Percentiles rank a stretch among this genome's conserved stretches.
These are phyloP conservation scores for Strigamia maritima DNA, from an alignment of 2,888 invertebrate genomes.

Conservation along the genomic window DNA sequence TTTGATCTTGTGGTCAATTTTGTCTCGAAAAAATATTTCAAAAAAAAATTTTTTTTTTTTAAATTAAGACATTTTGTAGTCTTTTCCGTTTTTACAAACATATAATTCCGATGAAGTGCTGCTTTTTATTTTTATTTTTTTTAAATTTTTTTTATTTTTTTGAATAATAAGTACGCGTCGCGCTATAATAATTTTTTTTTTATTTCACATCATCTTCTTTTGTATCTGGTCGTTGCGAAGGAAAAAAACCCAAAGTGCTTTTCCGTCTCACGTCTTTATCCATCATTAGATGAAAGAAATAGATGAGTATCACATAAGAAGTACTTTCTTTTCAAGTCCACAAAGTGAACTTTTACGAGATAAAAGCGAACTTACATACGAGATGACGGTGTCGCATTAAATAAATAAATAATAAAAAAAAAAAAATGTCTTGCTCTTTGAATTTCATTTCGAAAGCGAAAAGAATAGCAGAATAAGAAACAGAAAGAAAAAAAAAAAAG, in stretches of 20 bases:
- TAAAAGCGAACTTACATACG: conserved; percentile 17
- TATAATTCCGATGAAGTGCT: not conserved
- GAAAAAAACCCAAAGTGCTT: conserved; percentile 2
- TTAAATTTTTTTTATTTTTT: not conserved
- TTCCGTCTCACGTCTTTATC: conserved; percentile 26
- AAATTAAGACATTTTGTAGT: conserved; percentile 11
- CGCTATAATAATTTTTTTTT: not conserved
- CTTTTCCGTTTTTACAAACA: not conserved
- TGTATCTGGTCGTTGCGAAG: conserved; percentile 2
- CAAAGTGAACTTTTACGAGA: conserved; percentile 26
- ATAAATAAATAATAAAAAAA: conserved; percentile 21
- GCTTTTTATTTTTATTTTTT: not conserved
- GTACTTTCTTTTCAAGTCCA: conserved; percentile 23
- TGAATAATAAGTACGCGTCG: not conserved
- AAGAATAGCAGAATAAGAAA: no score
- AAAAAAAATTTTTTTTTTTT: no score
- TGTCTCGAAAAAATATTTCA: no score
- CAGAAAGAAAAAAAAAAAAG: not conserved
- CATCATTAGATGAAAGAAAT: conserved; percentile 29
- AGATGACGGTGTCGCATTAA: conserved; percentile 22
- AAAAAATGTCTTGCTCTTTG: not conserved
- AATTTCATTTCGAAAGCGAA: not conserved
- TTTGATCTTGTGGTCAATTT: no score
- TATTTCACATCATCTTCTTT: not conserved
- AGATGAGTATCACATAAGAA: conserved; percentile 24